Evolutionary conservation across 2,797 vertebrate species (phyloP).

Genomic region (Melanotaenia parkinsoni): DNA sequence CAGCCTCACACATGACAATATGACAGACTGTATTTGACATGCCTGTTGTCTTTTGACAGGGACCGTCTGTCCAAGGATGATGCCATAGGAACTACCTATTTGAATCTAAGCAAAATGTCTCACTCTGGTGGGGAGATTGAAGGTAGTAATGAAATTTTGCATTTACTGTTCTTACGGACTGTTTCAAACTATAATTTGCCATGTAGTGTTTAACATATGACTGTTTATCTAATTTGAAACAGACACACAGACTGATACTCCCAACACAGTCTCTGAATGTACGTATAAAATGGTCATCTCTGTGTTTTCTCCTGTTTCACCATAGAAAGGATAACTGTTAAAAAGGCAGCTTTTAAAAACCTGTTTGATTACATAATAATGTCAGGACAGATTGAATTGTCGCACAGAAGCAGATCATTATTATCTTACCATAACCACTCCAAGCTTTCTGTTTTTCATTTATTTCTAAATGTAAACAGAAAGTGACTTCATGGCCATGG

Average conservation of each 20-base stretch:
- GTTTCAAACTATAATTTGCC: background rate
- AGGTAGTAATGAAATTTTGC: slow-evolving; percentile 76
- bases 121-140: slow-evolving; percentile 92
- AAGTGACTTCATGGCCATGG: background rate
- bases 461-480: background rate
- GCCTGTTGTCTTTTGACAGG: slow-evolving; percentile 77
- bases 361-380: background rate
- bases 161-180: background rate
- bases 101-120: slow-evolving; percentile 93
- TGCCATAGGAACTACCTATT: slow-evolving; percentile 89
- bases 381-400: background rate
- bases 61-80: slow-evolving; percentile 95
- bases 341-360: background rate
- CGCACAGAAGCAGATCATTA: background rate
- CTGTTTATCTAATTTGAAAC: slow-evolving; percentile 61
- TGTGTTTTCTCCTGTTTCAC: background rate
- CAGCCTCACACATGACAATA: background rate
- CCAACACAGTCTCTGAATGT: slow-evolving; percentile 81
- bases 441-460: background rate
- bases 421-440: background rate
- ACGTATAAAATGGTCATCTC: slow-evolving; percentile 74
- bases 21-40: slow-evolving; percentile 16
- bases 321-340: background rate
- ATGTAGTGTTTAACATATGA: background rate
- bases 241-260: slow-evolving; percentile 85